Base-by-base conservation (phyloP, 2,113 vertebrate species). In the Phylloscopus trochiloides region DNA sequence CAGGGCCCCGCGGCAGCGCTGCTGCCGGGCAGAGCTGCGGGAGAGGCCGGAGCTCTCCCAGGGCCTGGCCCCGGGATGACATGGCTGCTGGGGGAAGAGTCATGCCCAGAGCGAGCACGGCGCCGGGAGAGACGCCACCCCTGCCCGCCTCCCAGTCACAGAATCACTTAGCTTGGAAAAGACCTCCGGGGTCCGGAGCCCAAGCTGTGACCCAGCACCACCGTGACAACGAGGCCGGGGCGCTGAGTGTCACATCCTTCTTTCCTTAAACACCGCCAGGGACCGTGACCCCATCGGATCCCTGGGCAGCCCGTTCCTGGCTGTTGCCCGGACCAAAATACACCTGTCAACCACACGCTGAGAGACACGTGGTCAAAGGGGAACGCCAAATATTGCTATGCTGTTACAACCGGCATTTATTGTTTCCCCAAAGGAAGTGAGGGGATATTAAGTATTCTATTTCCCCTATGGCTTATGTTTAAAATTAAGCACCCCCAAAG, bases 291-390 rank as follows among this genome's bases (percentile, higher is more conserved):
- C 50, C 51, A 16, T 7, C 45, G 13, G 14, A 3, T 22, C 51
- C 57, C 43, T 3, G 31, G 42, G 42, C 57, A 42, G 15, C 36
- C 36, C 12, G 1, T 22, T 65, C 47, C 26, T 3, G 15, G 34
- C 63, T 29, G 16, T 7, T 17, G 31, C 8, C 32, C 50, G 48
- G 12, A 55, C 51, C 51, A 19, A 14, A 54, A 10, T 10, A 12
- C 17, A 0, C 1, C 1, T 18, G 48, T 4, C 3, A 7, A 0
- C 14, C 21, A 5, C 19, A 0, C 7, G 3, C 17, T 2, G 21
- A 8, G 40, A 40, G 59, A n/a, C 14, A 2, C 15, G 0, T 6
- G 16, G 26, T 43, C 20, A 6, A 18, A 43, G 16, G 15, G 34
- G 7, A 75, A 20, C n/a, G 17, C 42, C 32, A 54, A 6, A 14